phyloP scores from a whole-genome alignment of 2,797 vertebrate genomes.

The Lagodon rhomboides region DNA sequence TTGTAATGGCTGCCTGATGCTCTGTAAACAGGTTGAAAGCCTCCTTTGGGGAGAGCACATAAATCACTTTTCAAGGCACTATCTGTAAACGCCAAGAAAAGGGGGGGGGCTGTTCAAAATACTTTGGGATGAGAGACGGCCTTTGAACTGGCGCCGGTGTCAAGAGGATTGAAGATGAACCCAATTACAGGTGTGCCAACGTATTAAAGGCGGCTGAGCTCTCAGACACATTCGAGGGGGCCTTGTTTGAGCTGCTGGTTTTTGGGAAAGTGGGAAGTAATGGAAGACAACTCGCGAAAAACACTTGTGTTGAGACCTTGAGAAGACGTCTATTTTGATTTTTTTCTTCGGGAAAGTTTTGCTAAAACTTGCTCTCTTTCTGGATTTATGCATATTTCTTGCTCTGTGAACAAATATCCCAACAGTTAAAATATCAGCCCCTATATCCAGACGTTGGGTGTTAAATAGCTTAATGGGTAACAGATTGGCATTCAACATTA shows the following conservation, averaged over 20 bases:
- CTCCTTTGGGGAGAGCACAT: conserved; percentile 43
- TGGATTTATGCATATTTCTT: neutral
- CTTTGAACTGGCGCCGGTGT: conserved; percentile 47
- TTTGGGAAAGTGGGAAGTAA: neutral
- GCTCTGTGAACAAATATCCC: neutral
- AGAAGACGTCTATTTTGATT: neutral
- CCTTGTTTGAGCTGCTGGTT: neutral
- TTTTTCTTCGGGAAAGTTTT: neutral
- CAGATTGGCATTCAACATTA: neutral
- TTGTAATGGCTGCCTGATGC: conserved; percentile 61
- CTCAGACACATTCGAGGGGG: neutral
- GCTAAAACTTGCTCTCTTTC: neutral
- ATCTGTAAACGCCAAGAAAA: conserved; percentile 43
- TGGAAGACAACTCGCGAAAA: neutral
- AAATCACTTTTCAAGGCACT: conserved; percentile 64
- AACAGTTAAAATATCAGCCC: neutral
- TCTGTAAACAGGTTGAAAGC: conserved; percentile 66
- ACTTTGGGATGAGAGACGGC: conserved; percentile 31
- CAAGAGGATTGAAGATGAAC: conserved; percentile 39
- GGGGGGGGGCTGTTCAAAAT: conserved; percentile 29
- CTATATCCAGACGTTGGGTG: neutral
- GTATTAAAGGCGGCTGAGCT: conserved; percentile 7
- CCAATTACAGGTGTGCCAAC: conserved; percentile 38
- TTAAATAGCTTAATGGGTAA: conserved; percentile 7
- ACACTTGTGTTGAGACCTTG: neutral